These are phyloP conservation scores for Lynx canadensis DNA, from an alignment of 2,113 vertebrate species.

Conservation along the genomic window DNA sequence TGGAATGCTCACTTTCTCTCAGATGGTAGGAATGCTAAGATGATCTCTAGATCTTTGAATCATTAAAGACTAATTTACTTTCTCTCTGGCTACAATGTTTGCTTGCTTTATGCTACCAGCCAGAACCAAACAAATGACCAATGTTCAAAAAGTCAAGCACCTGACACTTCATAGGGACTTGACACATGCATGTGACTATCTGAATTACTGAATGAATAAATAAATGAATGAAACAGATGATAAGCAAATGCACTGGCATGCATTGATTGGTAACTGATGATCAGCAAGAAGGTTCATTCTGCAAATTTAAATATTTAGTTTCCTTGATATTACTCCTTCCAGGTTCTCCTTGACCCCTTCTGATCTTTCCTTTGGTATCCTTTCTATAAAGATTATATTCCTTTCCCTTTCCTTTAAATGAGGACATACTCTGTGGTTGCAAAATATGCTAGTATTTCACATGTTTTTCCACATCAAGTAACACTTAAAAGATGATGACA, in stretches of 20 bases:
- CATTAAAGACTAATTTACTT: fast-evolving
- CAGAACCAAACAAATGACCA: neutral
- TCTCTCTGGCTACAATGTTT: neutral
- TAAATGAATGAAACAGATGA: neutral
- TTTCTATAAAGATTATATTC: neutral
- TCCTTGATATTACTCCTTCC: neutral
- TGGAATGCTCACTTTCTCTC: neutral
- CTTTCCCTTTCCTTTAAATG: neutral
- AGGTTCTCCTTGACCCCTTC: neutral
- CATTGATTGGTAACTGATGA: neutral
- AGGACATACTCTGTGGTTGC: neutral
- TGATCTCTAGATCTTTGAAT: neutral
- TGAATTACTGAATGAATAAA: neutral
- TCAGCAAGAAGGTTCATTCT: neutral
- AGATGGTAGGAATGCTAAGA: neutral
- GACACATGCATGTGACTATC: neutral
- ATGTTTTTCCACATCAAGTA: neutral
- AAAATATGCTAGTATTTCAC: neutral
- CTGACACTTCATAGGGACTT: neutral
- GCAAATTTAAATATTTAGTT: neutral
- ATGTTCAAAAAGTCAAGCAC: neutral
- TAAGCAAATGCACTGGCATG: neutral
- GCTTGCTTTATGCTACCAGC: neutral
- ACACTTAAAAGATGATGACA: neutral
- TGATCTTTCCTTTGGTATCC: neutral